Conservation (phyloP, 1,140 invertebrate genomes). For the Aphelenchoides fujianensis region DNA sequence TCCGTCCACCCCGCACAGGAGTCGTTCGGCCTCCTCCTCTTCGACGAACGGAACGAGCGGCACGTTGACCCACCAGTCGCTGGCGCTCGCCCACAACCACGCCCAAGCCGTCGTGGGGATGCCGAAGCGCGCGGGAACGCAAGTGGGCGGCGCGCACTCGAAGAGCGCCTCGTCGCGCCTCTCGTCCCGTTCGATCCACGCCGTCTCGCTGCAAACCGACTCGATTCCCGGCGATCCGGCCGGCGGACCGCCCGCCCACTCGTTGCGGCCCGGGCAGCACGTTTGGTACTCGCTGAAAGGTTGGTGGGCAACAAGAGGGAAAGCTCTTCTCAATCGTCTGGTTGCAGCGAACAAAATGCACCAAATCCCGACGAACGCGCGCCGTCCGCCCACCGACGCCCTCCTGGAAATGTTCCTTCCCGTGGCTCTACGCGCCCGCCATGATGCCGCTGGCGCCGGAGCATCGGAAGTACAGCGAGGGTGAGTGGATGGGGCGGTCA, state of each 20-base stretch:
- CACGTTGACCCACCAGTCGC: constrained; percentile 14
- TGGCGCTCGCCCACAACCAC: background rate
- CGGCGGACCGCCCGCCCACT: constrained; percentile 14
- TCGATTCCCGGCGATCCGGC: background rate
- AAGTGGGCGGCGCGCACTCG: background rate
- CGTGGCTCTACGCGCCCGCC: constrained; percentile 38
- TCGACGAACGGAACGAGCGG: background rate
- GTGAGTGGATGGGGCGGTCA: constrained; percentile 15
- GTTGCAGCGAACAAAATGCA: constrained; percentile 11
- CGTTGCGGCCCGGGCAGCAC: constrained; percentile 27
- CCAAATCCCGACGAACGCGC: constrained; percentile 2
- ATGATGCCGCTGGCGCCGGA: constrained; percentile 26
- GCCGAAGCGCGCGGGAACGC: background rate
- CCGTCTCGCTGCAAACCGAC: constrained; percentile 15
- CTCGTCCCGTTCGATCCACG: constrained; percentile 8
- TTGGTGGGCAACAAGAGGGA: too few relatives aligned
- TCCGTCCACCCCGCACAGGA: background rate
- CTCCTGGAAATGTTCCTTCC: constrained; percentile 32
- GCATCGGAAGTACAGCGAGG: constrained; percentile 36
- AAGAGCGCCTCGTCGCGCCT: background rate
- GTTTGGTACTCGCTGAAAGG: constrained; percentile 28
- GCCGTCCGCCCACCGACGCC: constrained; percentile 12
- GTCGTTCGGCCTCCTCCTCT: background rate
- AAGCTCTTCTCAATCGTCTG: too few relatives aligned
- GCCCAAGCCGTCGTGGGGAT: background rate